These are phyloP conservation scores for Melanotaenia nigrans DNA, from an alignment of 2,797 vertebrate genomes.

Conservation along the genomic window DNA sequence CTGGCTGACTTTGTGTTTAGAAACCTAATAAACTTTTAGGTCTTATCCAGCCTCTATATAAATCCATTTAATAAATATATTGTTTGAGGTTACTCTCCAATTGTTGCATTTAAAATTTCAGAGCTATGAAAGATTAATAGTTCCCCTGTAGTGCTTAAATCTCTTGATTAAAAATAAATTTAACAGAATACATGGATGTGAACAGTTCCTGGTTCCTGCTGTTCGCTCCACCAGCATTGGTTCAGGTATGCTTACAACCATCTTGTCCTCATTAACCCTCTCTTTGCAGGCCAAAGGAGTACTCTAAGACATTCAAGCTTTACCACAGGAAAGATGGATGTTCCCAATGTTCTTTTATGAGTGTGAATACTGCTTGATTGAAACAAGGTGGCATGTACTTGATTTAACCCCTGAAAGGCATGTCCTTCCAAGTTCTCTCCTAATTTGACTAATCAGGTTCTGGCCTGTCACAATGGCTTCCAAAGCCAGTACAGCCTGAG, in stretches of 20 bases:
- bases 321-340: constrained; percentile 43
- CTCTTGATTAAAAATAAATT: background rate
- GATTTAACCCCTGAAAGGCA: constrained; percentile 58
- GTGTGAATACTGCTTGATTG: constrained; percentile 57
- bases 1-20: background rate
- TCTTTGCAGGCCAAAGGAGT: background rate
- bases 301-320: constrained; percentile 21
- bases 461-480: constrained; percentile 56
- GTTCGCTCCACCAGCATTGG: background rate
- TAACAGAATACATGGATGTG: background rate
- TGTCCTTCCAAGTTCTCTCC: constrained; percentile 51
- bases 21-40: background rate
- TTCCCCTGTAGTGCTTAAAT: background rate
- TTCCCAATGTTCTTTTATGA: constrained; percentile 39
- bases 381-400: constrained; percentile 65
- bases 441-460: constrained; percentile 71
- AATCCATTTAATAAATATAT: background rate
- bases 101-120: constrained; percentile 2
- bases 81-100: background rate
- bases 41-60: background rate
- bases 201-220: background rate
- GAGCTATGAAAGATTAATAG: background rate
- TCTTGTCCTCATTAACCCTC: constrained; percentile 12
- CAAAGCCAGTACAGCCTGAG: constrained; percentile 53
- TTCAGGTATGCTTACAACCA: constrained; percentile 8